Conservation (phyloP, 2,113 vertebrate genomes). For the Malurus melanocephalus region DNA sequence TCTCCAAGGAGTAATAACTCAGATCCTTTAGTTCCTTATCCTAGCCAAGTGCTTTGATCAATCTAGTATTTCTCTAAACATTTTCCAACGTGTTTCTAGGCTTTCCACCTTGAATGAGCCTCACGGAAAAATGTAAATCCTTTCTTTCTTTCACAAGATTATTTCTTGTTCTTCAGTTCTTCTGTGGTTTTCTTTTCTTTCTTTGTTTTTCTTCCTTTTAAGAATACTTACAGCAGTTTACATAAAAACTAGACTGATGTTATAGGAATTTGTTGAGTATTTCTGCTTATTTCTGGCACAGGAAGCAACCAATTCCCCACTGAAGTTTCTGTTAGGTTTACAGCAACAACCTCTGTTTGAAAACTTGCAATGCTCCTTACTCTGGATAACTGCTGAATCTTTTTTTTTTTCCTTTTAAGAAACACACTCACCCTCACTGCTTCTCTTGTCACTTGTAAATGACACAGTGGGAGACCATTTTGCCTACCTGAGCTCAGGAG, state of each 20-base stretch:
- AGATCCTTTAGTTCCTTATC: not conserved
- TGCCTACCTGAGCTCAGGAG: not conserved
- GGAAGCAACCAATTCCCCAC: not conserved
- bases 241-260: not conserved
- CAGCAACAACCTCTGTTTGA: not conserved
- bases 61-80: not conserved
- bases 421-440: not conserved
- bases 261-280: not conserved
- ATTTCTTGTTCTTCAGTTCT: not conserved
- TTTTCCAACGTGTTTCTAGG: conserved; percentile 4
- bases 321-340: not conserved
- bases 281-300: not conserved
- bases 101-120: conserved; percentile 28
- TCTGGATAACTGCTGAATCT: not conserved
- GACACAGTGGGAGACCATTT: not conserved
- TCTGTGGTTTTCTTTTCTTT: not conserved
- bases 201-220: not conserved
- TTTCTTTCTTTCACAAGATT: not conserved
- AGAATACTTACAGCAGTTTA: not conserved
- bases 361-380: not conserved
- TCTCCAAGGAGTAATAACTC: not conserved
- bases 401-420: not conserved
- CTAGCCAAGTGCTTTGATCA: not conserved
- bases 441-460: not conserved
- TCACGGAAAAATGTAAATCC: conserved; percentile 13